Base-by-base conservation (phyloP, 2,797 vertebrate genomes). In the Hapalemur alaotrensis region DNA sequence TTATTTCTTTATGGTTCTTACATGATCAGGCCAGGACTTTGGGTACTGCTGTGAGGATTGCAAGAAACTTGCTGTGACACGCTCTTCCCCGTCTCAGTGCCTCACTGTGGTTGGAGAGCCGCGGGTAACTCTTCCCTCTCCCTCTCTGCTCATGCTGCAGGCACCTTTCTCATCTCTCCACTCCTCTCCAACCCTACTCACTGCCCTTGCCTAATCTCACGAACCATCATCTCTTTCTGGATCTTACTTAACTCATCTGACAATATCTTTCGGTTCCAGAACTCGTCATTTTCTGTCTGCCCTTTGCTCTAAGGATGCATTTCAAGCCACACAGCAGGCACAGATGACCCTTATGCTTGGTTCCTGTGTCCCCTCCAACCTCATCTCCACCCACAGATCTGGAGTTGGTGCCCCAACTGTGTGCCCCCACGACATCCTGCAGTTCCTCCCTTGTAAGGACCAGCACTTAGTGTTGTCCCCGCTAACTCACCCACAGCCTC, bases 371-470 rank as follows among this genome's bases (percentile, higher is more conserved):
- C 18, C 48, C 1, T 10, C 32, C 30, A 63, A 15, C 54, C 38
- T 69, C 11, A 15, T 30, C 32, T 86, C 30, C 30, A 17, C 46
- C 73, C 3, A 0, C 5, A n/a, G 22, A 38, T 30, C 52, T 32
- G 52, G 5, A 5, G 15, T 38, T 1, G 0, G 12, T 12, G 20
- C 22, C 25, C 2, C 20, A 7, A 23, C 28, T 9, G 0, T 10
- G 35, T 15, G 10, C 22, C 17, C 7, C 38, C 1, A 0, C 3
- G 7, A 23, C 28, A 23, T 7, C 13, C 8, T 13, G 17, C 22
- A 3, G 4, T 2, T 35, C 17, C 48, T 63, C 0, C 63, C 17
- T 8, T 1, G 1, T n/a, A 7, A 65, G 7, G 3, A 65, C 14
- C 23, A 9, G 14, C 20, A 41, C 35, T 46, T 59, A 9, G 22